Evolutionary conservation across 2,113 vertebrate species (phyloP).

Genomic region (Rhodinocichla rosea): DNA sequence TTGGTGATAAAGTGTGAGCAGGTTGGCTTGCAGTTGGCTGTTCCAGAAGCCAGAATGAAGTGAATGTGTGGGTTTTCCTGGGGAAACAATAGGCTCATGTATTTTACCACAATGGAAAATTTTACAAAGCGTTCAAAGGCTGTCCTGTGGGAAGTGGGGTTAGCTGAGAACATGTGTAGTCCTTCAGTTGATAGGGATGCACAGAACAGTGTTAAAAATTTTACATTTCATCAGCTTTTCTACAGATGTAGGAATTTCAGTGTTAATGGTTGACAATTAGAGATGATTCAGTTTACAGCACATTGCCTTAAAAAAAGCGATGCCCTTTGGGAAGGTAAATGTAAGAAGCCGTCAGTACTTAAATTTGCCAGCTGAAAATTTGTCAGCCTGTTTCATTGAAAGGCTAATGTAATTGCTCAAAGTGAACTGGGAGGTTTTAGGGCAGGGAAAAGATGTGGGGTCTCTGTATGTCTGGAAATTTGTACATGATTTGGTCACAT

Average conservation of each 20-base stretch:
- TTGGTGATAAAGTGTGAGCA: background rate
- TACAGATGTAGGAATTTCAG: background rate
- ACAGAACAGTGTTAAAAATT: background rate
- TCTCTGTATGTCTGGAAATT: background rate
- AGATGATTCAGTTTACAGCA: background rate
- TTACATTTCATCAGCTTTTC: background rate
- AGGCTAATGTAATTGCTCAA: background rate
- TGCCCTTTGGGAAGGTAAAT: background rate
- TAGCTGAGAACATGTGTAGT: background rate
- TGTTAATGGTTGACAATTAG: background rate
- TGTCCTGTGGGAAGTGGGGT: background rate
- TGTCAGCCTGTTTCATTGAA: background rate
- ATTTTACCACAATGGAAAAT: background rate
- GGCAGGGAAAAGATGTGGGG: background rate
- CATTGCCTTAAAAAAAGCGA: rapidly evolving
- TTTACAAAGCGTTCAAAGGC: background rate
- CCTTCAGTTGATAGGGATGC: background rate
- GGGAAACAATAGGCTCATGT: background rate
- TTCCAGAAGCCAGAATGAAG: background rate
- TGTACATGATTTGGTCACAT: background rate
- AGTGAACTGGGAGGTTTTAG: background rate
- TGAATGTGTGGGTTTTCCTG: background rate
- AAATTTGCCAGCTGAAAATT: background rate
- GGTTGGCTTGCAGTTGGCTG: background rate
- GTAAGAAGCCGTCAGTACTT: background rate